A percentile compares a stretch with the other conserved stretches of the same genome.
Evolutionary conservation across 1,140 invertebrate genomes (phyloP).

Genomic region (Stenopsyche tienmushanensis): DNA sequence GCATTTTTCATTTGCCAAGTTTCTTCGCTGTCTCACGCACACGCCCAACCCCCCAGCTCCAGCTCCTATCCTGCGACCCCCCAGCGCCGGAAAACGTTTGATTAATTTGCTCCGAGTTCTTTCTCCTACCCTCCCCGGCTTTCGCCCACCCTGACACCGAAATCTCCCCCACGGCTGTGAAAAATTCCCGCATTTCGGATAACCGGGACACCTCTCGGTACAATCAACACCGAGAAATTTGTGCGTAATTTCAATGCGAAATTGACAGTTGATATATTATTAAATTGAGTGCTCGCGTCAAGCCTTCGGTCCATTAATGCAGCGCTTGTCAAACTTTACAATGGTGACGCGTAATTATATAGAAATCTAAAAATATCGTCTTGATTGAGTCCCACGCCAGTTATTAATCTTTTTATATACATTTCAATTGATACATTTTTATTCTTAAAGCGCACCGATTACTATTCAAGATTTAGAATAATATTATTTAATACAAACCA

Average conservation of each 20-base stretch:
- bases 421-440: too few relatives aligned
- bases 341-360: too few relatives aligned
- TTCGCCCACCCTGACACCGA: background rate
- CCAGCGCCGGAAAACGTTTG: constrained; percentile 27
- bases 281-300: background rate
- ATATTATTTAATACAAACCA: too few relatives aligned
- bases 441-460: too few relatives aligned
- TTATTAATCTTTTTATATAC: too few relatives aligned
- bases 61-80: background rate
- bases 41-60: background rate
- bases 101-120: constrained; percentile 30
- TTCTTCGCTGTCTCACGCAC: constrained; percentile 16
- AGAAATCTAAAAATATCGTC: too few relatives aligned
- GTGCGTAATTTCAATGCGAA: background rate
- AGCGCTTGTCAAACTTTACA: too few relatives aligned
- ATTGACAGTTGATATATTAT: background rate
- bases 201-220: background rate
- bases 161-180: background rate
- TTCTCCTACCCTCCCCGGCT: constrained; percentile 1
- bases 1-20: constrained; percentile 32
- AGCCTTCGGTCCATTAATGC: too few relatives aligned
- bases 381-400: too few relatives aligned
- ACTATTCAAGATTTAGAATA: too few relatives aligned
- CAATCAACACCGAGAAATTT: background rate
- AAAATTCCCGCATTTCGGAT: background rate